Base-by-base conservation (phyloP, 2,113 vertebrate species). In the Vireo altiloquus region DNA sequence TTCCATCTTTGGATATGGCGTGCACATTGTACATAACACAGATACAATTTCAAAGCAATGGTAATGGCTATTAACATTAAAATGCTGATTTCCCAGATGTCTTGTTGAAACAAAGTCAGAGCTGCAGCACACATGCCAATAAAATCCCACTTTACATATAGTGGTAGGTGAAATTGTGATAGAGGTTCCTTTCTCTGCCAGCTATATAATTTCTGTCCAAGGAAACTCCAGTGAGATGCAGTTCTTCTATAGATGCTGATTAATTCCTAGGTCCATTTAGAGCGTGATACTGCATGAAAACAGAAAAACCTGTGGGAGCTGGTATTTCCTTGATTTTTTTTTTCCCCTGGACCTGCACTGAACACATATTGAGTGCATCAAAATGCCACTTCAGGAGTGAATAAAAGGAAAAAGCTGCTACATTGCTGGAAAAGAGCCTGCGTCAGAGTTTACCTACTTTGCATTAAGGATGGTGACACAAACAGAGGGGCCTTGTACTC, bases 401-500 rank as follows among this genome's bases (percentile, higher is more conserved):
- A 77, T 88, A 70, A 88, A 91, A 83, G 49, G 54, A 44, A 88
- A 90, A 94, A 46, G 28, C 72, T 92, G 79, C 64, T 92, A 15
- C 4, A 0, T 4, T 77, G 28, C 64, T 96, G 85, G 87, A 94
- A 95, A 82, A 57, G 61, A 81, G 18, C 42, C 76, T 84, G 71
- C 11, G 1, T 92, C 90, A 94, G 82, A 92, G 80, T 96, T 95
- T 83, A 92, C 82, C 53, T 81, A 64, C n/a, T 95, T 93, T 89
- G 53, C 88, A 72, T 94, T 80, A 64, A 65, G 72, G 64, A 46
- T n/a, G 65, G 93, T 93, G 86, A 92, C 95, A 96, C 47, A 82
- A 89, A 97, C 93, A 97, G 92, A 95, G 52, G 15, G 49, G 44
- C 50, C 85, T 94, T 97, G 86, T 96, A 15, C 1, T 56, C 72